Conservation (phyloP, 2,113 vertebrate genomes). For the Abramis brama region DNA sequence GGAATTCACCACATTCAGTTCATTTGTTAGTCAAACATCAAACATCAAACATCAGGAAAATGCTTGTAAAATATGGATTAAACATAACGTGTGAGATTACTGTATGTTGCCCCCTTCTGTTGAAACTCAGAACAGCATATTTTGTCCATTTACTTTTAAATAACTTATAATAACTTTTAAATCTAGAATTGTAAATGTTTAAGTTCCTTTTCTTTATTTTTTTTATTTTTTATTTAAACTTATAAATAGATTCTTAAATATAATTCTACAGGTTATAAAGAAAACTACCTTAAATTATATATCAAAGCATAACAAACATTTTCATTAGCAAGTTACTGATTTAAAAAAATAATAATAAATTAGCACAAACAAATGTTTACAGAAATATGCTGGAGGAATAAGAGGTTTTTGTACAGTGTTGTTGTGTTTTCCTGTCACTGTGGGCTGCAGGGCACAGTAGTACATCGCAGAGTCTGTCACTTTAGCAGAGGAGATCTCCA, state of each 20-base stretch:
- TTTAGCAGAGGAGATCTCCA: conserved; percentile 15
- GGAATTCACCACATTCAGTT: background rate
- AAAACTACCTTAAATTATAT: background rate
- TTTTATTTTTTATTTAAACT: background rate
- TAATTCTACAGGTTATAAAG: background rate
- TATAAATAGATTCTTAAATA: background rate
- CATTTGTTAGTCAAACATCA: background rate
- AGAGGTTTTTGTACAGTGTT: conserved; percentile 4
- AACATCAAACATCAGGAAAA: too few species aligned
- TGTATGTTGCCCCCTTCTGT: background rate
- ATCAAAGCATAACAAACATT: background rate
- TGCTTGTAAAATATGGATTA: too few species aligned
- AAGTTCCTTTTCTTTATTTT: background rate
- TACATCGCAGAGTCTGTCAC: background rate
- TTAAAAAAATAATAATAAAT: too few species aligned
- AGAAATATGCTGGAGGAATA: background rate
- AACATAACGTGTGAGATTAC: too few species aligned
- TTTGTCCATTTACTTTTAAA: background rate
- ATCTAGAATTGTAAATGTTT: background rate
- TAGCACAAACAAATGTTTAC: background rate
- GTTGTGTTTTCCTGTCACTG: background rate
- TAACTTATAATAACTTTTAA: background rate
- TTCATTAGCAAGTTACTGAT: background rate
- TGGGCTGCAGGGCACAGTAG: background rate
- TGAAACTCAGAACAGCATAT: background rate